Evolutionary conservation across 2,888 invertebrate species (phyloP).

Genomic region (Halocaridina rubra): DNA sequence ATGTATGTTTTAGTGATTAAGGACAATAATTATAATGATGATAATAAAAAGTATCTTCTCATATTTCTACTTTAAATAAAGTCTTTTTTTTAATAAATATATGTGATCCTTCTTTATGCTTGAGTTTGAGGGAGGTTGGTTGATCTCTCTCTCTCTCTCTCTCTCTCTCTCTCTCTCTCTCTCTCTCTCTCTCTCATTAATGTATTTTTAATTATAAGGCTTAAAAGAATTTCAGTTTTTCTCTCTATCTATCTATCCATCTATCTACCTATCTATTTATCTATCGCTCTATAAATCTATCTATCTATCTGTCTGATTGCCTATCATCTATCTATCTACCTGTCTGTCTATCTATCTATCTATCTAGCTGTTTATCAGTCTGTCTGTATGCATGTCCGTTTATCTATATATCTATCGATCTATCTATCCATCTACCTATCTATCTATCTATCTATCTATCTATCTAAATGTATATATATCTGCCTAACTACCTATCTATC

Average conservation of each 20-base stretch:
- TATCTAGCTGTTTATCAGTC: background rate
- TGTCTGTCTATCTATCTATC: background rate
- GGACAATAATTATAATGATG: background rate
- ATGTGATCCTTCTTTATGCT: too few relatives aligned
- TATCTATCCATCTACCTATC: background rate
- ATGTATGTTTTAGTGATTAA: background rate
- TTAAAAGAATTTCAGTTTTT: background rate
- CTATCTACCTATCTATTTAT: background rate
- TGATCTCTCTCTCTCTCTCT: conserved; percentile 15
- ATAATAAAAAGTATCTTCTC: background rate
- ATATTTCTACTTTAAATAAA: too few relatives aligned
- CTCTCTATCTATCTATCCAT: background rate
- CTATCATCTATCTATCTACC: background rate
- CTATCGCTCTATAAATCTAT: background rate
- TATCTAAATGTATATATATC: background rate
- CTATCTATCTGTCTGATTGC: background rate
- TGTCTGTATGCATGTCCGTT: too few relatives aligned
- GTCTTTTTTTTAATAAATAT: too few relatives aligned
- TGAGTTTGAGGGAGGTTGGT: too few relatives aligned
- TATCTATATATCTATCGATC: background rate
- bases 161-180: conserved; percentile 11
- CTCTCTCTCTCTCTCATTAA: background rate
- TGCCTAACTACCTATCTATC: background rate
- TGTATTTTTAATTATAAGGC: background rate
- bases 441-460: too few relatives aligned